A percentile compares a stretch with the other conserved stretches of the same genome.
phyloP scores from a whole-genome alignment of 1,140 invertebrate species.

The Eriocheir sinensis region DNA sequence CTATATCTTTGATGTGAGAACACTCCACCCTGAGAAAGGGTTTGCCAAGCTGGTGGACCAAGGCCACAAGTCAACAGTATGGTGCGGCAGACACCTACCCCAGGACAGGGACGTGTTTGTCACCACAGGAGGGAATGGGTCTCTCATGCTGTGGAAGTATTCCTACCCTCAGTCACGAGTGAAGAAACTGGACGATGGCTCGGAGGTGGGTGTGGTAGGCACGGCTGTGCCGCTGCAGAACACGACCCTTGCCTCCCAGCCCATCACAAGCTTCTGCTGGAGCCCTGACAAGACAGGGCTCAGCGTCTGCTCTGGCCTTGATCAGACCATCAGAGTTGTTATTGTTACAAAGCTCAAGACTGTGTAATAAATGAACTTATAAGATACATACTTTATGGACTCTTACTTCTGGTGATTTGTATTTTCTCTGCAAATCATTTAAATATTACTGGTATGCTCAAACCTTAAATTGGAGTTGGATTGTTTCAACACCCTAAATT shows the following conservation, averaged over 20 bases:
- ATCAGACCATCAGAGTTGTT: constrained; percentile 94
- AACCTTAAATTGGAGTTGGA: no score
- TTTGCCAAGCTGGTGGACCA: constrained; percentile 91
- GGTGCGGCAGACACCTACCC: constrained; percentile 93
- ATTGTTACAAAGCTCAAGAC: constrained; percentile 95
- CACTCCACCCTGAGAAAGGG: constrained; percentile 93
- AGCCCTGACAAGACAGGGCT: constrained; percentile 94
- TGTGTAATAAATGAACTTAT: constrained; percentile 71
- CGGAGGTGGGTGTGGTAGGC: constrained; percentile 89
- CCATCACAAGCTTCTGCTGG: constrained; percentile 95
- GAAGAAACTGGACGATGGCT: constrained; percentile 87
- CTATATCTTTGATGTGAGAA: constrained; percentile 93
- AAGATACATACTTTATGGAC: background rate
- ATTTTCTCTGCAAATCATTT: background rate
- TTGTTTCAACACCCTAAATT: no score
- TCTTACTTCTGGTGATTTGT: background rate
- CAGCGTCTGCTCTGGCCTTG: constrained; percentile 94
- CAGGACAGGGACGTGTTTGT: constrained; percentile 97
- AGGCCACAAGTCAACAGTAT: constrained; percentile 92
- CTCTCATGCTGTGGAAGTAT: constrained; percentile 96
- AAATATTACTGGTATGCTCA: background rate
- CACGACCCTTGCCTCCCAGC: constrained; percentile 91
- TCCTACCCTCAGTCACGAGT: constrained; percentile 91
- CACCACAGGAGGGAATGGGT: constrained; percentile 93
- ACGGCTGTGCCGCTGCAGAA: constrained; percentile 90